Evolutionary conservation across 2,113 vertebrate species (phyloP).

Genomic region (Mesitornis unicolor): DNA sequence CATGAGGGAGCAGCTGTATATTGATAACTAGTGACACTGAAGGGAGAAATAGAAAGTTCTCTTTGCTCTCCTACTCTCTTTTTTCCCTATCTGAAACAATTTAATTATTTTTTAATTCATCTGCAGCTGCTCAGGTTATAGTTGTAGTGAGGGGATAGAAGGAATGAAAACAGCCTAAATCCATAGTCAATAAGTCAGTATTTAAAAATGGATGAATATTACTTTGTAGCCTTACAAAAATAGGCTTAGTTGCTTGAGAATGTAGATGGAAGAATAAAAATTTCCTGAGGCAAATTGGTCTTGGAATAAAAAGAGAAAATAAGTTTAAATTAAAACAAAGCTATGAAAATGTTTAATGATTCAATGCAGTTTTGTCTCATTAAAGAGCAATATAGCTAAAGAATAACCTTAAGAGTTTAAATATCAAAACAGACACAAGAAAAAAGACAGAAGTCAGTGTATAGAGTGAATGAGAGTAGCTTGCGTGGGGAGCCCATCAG

Average conservation of each 20-base stretch:
- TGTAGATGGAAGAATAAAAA: background rate
- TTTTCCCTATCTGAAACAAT: background rate
- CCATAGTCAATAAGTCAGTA: slow-evolving; percentile 4
- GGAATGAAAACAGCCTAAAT: background rate
- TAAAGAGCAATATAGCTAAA: background rate
- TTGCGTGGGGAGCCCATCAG: background rate
- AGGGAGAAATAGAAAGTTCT: slow-evolving; percentile 18
- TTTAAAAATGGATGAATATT: slow-evolving; percentile 54
- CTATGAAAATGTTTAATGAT: background rate
- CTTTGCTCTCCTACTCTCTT: background rate
- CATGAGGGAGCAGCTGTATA: background rate
- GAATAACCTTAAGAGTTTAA: background rate
- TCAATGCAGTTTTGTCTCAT: background rate
- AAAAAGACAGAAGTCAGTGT: background rate
- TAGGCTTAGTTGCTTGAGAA: background rate
- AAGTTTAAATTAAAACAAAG: slow-evolving; percentile 18
- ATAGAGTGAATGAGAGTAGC: background rate
- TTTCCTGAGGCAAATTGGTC: slow-evolving; percentile 18
- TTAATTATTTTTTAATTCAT: slow-evolving; percentile 63
- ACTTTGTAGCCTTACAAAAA: slow-evolving; percentile 1
- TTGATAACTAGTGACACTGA: background rate
- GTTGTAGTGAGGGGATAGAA: background rate
- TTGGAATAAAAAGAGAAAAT: slow-evolving; percentile 30
- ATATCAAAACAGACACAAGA: background rate
- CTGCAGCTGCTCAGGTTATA: slow-evolving; percentile 44